Evolutionary conservation across 92 coral and sea anemone species (phyloP), one percentile per base, ranked within the genome.

Genomic region (Phymanthus crucifer): DNA sequence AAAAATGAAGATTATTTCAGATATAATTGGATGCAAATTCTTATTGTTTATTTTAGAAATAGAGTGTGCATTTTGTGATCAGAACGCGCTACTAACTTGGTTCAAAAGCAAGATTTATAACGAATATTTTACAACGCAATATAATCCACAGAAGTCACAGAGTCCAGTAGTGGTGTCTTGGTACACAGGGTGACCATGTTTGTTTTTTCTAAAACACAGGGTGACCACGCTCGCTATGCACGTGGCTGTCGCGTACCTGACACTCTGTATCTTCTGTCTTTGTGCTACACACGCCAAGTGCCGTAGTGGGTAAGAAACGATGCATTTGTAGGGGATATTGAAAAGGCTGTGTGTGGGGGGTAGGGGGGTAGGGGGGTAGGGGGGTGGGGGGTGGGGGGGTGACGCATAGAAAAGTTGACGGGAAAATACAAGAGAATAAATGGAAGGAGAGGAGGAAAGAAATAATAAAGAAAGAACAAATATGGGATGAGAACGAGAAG

Each of bases 221-320:
- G 61, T 74, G 54, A 73, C 80, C 12, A 73, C 64, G 33, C 64
- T 82, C 45, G 74, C 77, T 33, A 82, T 82, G 86, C 74, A 82
- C 74, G 24, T 82, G 27, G 40, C 66, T 73, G 86, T 61, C 27
- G 80, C 36, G 35, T 81, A 81, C 56, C 45, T 82, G 24, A 36
- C 74, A 64, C 31, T 82, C 43, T 82, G 86, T 23, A 56, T 67
- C 24, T 38, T 56, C 32, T 56, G 71, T 32, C 73, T 74, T 32
- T 56, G 80, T 43, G 45, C 57, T 24, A 61, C 80, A 65, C 27
- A 48, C 5, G 80, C 86, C n/a, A 29, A 74, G 32, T 82, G 86
- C 43, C 43, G 50, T 14, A 82, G 73, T 16, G 43, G 86, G 86
- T 82, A 74, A 38, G 75, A 38, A 29, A 12, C 66, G 5, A 10